phyloP scores from a whole-genome alignment of 2,797 vertebrate genomes.

The Caiman crocodilus region DNA sequence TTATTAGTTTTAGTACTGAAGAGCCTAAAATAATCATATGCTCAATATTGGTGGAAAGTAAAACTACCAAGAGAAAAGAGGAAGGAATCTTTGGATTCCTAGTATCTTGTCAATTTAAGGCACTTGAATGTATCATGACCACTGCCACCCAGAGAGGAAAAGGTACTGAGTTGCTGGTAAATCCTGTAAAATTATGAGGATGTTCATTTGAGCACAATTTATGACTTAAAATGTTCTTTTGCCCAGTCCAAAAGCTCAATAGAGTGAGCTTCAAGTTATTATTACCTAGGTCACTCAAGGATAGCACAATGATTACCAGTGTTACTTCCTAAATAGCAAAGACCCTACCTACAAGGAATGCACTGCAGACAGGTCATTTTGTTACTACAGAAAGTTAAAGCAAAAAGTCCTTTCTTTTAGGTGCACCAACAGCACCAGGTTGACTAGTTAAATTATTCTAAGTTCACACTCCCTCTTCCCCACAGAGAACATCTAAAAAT shows the following conservation, averaged over 20 bases:
- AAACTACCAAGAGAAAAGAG: conserved; percentile 65
- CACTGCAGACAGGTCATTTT: conserved; percentile 46
- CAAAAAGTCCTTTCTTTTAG: conserved; percentile 44
- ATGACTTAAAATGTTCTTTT: conserved; percentile 56
- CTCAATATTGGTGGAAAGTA: conserved; percentile 67
- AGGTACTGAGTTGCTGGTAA: conserved; percentile 60
- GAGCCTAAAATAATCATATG: conserved; percentile 63
- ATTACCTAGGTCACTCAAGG: conserved; percentile 3
- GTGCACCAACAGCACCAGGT: conserved; percentile 57
- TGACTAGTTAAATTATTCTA: conserved; percentile 44
- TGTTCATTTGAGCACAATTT: conserved; percentile 59
- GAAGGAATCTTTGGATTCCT: conserved; percentile 62
- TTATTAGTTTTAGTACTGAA: conserved; percentile 49
- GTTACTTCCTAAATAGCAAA: conserved; percentile 53
- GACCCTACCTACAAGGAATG: conserved; percentile 64
- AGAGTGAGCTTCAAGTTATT: conserved; percentile 35
- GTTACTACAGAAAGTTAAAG: conserved; percentile 34
- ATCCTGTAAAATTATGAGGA: conserved; percentile 53
- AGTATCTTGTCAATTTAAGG: conserved; percentile 60
- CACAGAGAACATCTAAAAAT: conserved; percentile 60
- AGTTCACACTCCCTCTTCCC: conserved; percentile 75
- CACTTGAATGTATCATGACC: conserved; percentile 63
- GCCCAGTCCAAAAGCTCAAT: conserved; percentile 57
- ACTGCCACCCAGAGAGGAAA: conserved; percentile 60
- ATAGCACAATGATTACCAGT: conserved; percentile 48